Evolutionary conservation across 2,888 invertebrate species (phyloP).

Genomic region (Pelosia muscerda): DNA sequence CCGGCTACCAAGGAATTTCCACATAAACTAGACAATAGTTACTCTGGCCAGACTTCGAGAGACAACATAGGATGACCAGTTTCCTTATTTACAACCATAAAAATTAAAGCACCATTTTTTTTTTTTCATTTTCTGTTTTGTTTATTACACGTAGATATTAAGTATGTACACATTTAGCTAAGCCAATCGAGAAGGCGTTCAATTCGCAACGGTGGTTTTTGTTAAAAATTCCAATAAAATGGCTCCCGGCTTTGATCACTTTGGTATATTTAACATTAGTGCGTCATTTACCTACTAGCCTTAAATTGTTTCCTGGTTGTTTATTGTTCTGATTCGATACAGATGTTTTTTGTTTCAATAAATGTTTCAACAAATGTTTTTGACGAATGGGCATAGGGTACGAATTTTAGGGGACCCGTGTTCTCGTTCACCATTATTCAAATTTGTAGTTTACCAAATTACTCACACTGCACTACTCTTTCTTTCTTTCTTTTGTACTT

Average conservation of each 20-base stretch:
- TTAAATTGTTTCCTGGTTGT: slow-evolving; percentile 6
- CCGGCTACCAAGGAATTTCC: too few relatives aligned
- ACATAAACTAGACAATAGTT: too few relatives aligned
- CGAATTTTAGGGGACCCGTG: too few relatives aligned
- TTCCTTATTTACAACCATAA: not conserved
- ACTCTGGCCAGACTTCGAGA: not conserved
- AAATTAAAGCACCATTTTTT: not conserved
- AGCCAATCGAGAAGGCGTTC: not conserved
- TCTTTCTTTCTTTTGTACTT: too few relatives aligned
- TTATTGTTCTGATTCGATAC: not conserved
- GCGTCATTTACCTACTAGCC: not conserved
- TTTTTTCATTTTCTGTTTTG: not conserved
- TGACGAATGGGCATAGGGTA: too few relatives aligned
- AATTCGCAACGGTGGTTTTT: slow-evolving; percentile 19
- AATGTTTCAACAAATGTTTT: too few relatives aligned
- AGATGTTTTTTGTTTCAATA: not conserved
- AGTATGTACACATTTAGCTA: slow-evolving; percentile 15
- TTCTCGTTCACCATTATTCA: too few relatives aligned
- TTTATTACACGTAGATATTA: not conserved
- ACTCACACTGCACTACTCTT: too few relatives aligned
- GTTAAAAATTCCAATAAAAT: slow-evolving; percentile 14
- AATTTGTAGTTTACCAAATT: too few relatives aligned
- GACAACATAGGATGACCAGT: not conserved
- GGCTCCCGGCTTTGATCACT: not conserved
- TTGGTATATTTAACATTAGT: not conserved